Base-by-base conservation (phyloP, 37 sponge, comb jelly and placozoan genomes). In the Lycopodina hypogea region DNA sequence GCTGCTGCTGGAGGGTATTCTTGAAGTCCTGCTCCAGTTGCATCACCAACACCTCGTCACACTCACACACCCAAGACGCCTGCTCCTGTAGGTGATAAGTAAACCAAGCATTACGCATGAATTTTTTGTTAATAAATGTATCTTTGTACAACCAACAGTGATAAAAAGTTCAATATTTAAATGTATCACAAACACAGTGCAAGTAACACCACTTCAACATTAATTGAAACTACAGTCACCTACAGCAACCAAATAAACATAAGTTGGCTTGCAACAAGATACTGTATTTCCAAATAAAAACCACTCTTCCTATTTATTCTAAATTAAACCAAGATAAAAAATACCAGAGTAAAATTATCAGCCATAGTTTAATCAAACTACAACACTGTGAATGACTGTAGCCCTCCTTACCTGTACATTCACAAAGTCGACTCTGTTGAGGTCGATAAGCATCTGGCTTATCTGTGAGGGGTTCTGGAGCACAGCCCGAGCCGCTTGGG, bases 21-120 rank as follows among this genome's bases (percentile, higher is more conserved):
- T 98, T 98, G 83, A 98, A 98, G 63, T 93, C 94, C 58, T 87
- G 80, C 77, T 98, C 94, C 23, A 98, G 68, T 24, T 75, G 74
- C n/a, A 83, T 72, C 3, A 96, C 92, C 37, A 93, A 71, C 1
- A 78, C 76, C 50, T 96, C 96, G n/a, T 93, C 89, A 87, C 99
- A 98, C 81, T 96, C 94, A 80, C 99, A 98, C 66, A 98, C 96
- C 99, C 99, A 98, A 0, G 94, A 88, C 2, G 99, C 99, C 78
- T 98, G 99, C 72, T 98, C 99, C 94, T 97, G 68, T 30, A 81
- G 21, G 24, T 12, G 39, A 41, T 18, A 21, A 56, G 45, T 35
- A 17, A 1, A n/a, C 18, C 65, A 72, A 42, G 11, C 24, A 42
- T 4, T 42, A 21, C 48, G 42, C 42, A 23, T n/a, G 26, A 62